Conservation (phyloP, 2,888 invertebrate genomes). For the Phytoseiulus persimilis region DNA sequence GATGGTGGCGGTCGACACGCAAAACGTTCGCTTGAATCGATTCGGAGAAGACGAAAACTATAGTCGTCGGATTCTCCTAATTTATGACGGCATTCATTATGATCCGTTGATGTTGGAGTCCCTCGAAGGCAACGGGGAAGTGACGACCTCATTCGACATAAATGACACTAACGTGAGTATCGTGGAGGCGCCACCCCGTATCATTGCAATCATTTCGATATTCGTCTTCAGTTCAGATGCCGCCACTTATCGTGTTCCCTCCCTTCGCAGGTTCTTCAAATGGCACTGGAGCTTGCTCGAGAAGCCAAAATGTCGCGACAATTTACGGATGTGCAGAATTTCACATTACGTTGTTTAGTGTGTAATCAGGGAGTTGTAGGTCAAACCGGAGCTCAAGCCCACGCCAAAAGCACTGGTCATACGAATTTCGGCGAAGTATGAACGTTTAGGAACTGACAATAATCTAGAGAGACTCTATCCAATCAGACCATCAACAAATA, state of each 20-base stretch:
- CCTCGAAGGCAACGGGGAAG: conserved; percentile 51
- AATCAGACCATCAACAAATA: not conserved
- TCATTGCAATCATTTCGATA: too few relatives aligned
- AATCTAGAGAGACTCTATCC: not conserved
- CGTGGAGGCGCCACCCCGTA: not conserved
- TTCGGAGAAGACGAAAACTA: conserved; percentile 84
- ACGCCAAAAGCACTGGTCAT: conserved; percentile 76
- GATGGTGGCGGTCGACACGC: conserved; percentile 85
- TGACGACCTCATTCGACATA: not conserved
- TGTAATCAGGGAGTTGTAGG: conserved; percentile 70
- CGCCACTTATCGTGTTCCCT: not conserved
- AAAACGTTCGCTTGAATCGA: conserved; percentile 77
- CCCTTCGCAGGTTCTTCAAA: conserved; percentile 55
- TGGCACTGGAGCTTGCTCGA: conserved; percentile 73
- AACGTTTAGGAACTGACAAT: not conserved
- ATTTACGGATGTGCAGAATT: conserved; percentile 79
- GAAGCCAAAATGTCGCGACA: conserved; percentile 82
- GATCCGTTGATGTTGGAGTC: conserved; percentile 84
- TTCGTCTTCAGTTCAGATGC: too few relatives aligned
- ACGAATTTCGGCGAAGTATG: conserved; percentile 53
- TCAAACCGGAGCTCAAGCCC: conserved; percentile 70
- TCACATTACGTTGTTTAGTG: conserved; percentile 71
- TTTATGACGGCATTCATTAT: conserved; percentile 93
- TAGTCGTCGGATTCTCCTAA: conserved; percentile 69
- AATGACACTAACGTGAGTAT: not conserved